Conservation (phyloP, 1,140 invertebrate genomes). For the Subanguina moxae region DNA sequence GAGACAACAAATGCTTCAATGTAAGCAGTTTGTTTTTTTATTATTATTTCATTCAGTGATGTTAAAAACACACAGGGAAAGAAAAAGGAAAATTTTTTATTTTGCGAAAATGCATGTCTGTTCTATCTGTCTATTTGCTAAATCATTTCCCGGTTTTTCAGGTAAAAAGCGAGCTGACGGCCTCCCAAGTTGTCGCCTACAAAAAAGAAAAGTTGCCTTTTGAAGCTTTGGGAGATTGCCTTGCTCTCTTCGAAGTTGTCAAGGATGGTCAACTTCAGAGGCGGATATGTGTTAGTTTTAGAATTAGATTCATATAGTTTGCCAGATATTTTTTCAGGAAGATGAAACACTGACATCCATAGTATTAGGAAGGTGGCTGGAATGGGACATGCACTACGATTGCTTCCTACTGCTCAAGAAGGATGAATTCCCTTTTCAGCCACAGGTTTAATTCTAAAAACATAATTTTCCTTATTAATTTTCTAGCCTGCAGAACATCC, state of each 20-base stretch:
- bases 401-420: conserved; percentile 38
- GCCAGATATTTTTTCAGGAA: neutral
- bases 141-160: too few species aligned
- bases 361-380: conserved; percentile 47
- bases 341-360: conserved; percentile 38
- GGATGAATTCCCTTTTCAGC: conserved; percentile 27
- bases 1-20: conserved; percentile 52
- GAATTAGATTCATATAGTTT: too few species aligned
- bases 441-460: conserved; percentile 16
- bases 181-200: conserved; percentile 18
- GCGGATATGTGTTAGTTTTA: conserved; percentile 20
- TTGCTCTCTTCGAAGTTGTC: conserved; percentile 30
- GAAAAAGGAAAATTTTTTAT: too few species aligned
- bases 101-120: too few species aligned
- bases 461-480: conserved; percentile 7
- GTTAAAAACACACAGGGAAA: too few species aligned
- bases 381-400: conserved; percentile 40
- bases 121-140: too few species aligned
- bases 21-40: neutral
- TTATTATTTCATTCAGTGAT: neutral
- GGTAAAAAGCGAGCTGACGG: conserved; percentile 10
- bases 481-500: conserved; percentile 41
- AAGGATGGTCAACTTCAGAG: conserved; percentile 33
- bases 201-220: conserved; percentile 15
- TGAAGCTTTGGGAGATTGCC: neutral